Evolutionary conservation across 1,140 invertebrate genomes (phyloP).

Genomic region (Holcopasites calliopsidis): DNA sequence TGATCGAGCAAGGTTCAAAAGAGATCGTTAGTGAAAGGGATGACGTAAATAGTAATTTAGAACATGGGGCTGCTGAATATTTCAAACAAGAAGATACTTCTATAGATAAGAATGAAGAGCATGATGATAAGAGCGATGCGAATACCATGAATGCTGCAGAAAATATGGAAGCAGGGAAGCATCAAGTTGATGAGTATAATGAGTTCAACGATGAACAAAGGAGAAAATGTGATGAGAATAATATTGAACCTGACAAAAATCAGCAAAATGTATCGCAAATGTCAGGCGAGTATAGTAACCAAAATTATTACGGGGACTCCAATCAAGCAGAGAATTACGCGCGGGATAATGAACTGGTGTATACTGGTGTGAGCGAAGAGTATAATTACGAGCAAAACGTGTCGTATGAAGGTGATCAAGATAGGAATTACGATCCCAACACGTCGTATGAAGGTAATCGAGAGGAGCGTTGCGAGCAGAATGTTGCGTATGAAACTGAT

Average conservation of each 20-base stretch:
- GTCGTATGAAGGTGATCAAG: slow-evolving; percentile 23
- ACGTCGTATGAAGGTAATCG: not conserved
- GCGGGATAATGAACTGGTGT: slow-evolving; percentile 10
- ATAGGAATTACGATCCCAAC: slow-evolving; percentile 18
- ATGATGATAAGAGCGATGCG: not conserved
- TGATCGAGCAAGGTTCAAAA: too few species aligned
- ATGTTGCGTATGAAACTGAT: slow-evolving; percentile 24
- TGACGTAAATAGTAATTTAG: not conserved
- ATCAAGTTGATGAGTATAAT: not conserved
- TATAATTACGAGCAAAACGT: slow-evolving; percentile 39
- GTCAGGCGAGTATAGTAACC: not conserved
- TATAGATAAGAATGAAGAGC: not conserved
- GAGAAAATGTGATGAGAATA: not conserved
- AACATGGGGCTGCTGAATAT: not conserved
- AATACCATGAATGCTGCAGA: not conserved
- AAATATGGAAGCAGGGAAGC: not conserved
- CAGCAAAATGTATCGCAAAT: not conserved
- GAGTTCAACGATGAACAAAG: not conserved
- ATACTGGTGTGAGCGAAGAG: slow-evolving; percentile 37
- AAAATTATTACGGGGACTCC: slow-evolving; percentile 11
- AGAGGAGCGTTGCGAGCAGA: not conserved
- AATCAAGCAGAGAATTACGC: slow-evolving; percentile 17
- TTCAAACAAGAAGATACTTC: not conserved
- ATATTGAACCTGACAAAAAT: not conserved
- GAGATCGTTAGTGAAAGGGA: not conserved